These are phyloP conservation scores for Pedionomus torquatus DNA, from an alignment of 2,113 vertebrate genomes.

Conservation along the genomic window DNA sequence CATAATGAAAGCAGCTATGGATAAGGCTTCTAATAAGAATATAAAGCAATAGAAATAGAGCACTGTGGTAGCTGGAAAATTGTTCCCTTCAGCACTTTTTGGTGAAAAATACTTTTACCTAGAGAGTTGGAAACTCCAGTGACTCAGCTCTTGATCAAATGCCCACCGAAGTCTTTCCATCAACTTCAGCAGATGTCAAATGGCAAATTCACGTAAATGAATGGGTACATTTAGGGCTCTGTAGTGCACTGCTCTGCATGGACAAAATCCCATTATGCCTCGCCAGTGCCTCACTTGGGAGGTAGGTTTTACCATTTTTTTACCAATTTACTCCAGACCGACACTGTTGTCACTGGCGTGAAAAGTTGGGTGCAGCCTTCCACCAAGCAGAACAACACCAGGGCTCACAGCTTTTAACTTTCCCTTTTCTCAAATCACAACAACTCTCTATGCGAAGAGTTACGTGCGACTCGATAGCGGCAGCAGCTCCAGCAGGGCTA, in stretches of 20 bases:
- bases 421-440: background rate
- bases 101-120: constrained; percentile 14
- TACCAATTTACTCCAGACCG: background rate
- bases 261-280: background rate
- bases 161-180: constrained; percentile 12
- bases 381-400: background rate
- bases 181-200: constrained; percentile 20
- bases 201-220: background rate
- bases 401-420: background rate
- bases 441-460: background rate
- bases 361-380: fast-evolving
- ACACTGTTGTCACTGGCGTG: background rate
- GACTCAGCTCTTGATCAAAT: constrained; percentile 43
- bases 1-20: background rate
- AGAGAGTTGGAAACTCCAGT: background rate
- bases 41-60: background rate
- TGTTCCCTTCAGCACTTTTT: background rate
- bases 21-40: background rate
- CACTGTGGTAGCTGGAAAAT: background rate
- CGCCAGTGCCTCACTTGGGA: background rate
- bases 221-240: background rate
- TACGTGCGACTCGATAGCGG: background rate
- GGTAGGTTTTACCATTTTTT: background rate
- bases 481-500: background rate
- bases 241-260: background rate